Evolutionary conservation across 2,113 vertebrate genomes (phyloP).

Genomic region (Trematocara zebra): DNA sequence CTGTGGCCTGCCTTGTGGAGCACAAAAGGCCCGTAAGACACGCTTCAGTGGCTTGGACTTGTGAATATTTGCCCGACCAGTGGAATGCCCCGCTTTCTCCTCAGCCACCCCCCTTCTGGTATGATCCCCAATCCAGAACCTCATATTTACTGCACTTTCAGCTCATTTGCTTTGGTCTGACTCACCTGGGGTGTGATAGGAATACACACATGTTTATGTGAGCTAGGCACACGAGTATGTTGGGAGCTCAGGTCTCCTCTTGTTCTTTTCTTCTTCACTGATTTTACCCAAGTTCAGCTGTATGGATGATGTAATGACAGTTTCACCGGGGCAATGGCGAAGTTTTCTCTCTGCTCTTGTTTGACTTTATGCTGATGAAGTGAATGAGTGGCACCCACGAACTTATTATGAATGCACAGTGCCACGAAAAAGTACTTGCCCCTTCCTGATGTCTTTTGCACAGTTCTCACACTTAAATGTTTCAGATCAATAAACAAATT

Average conservation of each 20-base stretch:
- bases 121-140: slow-evolving; percentile 1
- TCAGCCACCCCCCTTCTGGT: background rate
- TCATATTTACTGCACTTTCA: background rate
- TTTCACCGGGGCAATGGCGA: background rate
- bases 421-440: background rate
- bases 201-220: background rate
- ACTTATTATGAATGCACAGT: background rate
- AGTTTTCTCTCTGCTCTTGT: background rate
- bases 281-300: slow-evolving; percentile 7
- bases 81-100: slow-evolving; percentile 66
- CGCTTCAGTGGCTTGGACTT: slow-evolving; percentile 71
- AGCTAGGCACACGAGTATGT: background rate
- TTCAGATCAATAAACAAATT: background rate
- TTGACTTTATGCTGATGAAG: background rate
- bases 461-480: background rate
- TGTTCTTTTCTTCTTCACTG: background rate
- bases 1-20: slow-evolving; percentile 69
- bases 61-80: slow-evolving; percentile 74
- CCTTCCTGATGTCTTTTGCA: background rate
- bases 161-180: background rate
- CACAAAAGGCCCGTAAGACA: slow-evolving; percentile 73
- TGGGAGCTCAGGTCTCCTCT: background rate
- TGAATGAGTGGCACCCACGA: background rate
- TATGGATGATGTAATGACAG: slow-evolving; percentile 1
- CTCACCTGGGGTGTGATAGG: slow-evolving; percentile 38